Percentiles rank a stretch among this genome's conserved stretches.
These are phyloP conservation scores for Burhinus oedicnemus DNA, from an alignment of 2,113 vertebrate species.

Conservation along the genomic window DNA sequence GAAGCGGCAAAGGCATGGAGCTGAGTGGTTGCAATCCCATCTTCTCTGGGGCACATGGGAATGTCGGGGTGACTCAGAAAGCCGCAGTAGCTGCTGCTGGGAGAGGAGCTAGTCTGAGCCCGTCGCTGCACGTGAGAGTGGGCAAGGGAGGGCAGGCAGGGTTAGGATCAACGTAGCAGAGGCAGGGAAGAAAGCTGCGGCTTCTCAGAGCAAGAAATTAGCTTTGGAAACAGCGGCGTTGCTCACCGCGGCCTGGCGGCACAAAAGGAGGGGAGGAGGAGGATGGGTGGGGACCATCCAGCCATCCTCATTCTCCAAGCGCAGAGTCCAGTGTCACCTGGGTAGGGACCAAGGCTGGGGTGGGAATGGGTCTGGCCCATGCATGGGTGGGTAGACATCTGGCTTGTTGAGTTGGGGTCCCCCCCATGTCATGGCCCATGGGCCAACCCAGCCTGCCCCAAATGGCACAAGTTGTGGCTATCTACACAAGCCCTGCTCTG, in stretches of 20 bases:
- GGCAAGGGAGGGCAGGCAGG: conserved; percentile 1
- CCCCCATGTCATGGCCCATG: too few species aligned
- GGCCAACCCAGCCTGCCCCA: too few species aligned
- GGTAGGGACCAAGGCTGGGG: not conserved
- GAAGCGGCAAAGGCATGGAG: not conserved
- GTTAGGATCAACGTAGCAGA: not conserved
- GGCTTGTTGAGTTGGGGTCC: not conserved
- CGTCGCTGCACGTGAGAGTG: conserved; percentile 20
- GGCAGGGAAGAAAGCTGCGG: not conserved
- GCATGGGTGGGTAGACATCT: accelerated
- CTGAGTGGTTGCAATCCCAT: not conserved
- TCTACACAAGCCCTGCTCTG: not conserved
- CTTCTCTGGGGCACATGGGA: not conserved
- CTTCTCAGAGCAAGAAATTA: not conserved
- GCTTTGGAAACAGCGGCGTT: accelerated
- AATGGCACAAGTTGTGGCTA: not conserved
- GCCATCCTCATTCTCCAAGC: not conserved
- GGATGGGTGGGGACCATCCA: not conserved
- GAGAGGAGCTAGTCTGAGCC: conserved; percentile 40
- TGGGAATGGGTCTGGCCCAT: not conserved
- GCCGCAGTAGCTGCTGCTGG: not conserved
- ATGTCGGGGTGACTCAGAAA: not conserved
- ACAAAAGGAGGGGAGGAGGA: not conserved
- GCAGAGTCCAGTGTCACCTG: too few species aligned
- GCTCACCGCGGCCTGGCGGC: not conserved